Base-by-base conservation (phyloP, 2,888 invertebrate species). In the Schizotus pectinicornis region DNA sequence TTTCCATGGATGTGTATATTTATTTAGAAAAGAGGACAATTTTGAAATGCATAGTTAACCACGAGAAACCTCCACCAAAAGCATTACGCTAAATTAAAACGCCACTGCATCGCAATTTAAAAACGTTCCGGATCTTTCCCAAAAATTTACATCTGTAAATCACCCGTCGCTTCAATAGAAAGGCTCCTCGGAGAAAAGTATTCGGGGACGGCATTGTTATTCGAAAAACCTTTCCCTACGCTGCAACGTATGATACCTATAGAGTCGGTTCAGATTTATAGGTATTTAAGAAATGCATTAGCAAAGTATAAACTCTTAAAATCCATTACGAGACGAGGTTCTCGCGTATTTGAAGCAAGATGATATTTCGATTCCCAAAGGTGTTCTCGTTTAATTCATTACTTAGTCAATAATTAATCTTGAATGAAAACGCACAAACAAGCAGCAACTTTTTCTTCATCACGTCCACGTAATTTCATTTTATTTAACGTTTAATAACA, bases 281-380 rank as follows among this genome's bases (percentile, higher is more conserved):
- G 22, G 22, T 22, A 22, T 22, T 22, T 22, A 71, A 72, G 71
- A 71, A 73, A 69, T 72, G 69, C 72, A 73, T 74, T 72, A 71
- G 70, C 67, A 71, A 71, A 73, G 72, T 73, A 71, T 72, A 71
- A 71, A 68, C 67, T 67, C 68, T 69, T 74, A 68, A 72, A 73
- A 71, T 70, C 70, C 71, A 72, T 74, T 72, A 71, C 67, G 61
- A 61, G 65, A 71, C 69, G 71, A 72, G 67, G 11, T 43, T 33
- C 33, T 43, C 33, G 31, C 31, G 32, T 32, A 32, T 43, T 43
- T 43, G 9, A 43, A 43, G 43, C 12, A 12, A 43, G 12, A 43
- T 30, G 43, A 14, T 33, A 43, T 43, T 43, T 31, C 31, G 33
- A 43, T 43, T 43, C 43, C 43, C 43, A 33, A n/a, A 32, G 31